Evolutionary conservation across 1,140 invertebrate genomes (phyloP).

Genomic region (Adoxophyes honmai): DNA sequence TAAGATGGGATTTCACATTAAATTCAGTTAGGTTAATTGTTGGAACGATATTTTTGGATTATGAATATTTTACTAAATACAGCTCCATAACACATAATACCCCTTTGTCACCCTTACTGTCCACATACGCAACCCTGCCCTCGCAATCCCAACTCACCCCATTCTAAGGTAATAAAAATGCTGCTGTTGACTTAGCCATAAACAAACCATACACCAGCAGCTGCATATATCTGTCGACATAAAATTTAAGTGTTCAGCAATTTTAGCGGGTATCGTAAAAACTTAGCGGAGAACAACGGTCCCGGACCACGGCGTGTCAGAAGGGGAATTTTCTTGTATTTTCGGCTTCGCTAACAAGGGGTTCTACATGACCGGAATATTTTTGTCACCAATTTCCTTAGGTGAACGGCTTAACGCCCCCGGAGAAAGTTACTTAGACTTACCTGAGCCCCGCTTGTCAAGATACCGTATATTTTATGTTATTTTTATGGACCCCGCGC

Average conservation of each 20-base stretch:
- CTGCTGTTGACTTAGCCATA: neutral
- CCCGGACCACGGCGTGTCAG: slow-evolving; percentile 45
- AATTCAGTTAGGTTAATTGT: too few species aligned
- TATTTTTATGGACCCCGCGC: slow-evolving; percentile 32
- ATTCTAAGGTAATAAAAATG: too few species aligned
- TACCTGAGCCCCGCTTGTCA: slow-evolving; percentile 50
- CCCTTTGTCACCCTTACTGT: too few species aligned
- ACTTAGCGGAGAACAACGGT: slow-evolving; percentile 30
- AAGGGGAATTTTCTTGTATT: slow-evolving; percentile 54
- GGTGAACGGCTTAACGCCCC: slow-evolving; percentile 49
- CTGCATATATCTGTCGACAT: slow-evolving; percentile 30
- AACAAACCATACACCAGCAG: slow-evolving; percentile 19
- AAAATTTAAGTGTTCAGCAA: slow-evolving; percentile 36
- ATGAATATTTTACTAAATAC: too few species aligned
- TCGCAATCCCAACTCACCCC: too few species aligned
- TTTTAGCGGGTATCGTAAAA: slow-evolving; percentile 36
- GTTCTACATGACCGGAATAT: slow-evolving; percentile 68
- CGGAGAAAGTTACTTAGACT: slow-evolving; percentile 56
- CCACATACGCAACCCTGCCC: too few species aligned
- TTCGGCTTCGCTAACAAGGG: slow-evolving; percentile 59
- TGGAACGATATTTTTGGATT: too few species aligned
- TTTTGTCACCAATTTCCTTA: slow-evolving; percentile 65
- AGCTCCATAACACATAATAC: too few species aligned
- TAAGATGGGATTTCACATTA: too few species aligned
- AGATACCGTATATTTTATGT: slow-evolving; percentile 47